Evolutionary conservation across 1,140 invertebrate genomes (phyloP).

Genomic region (Drosophila ogumai): DNA sequence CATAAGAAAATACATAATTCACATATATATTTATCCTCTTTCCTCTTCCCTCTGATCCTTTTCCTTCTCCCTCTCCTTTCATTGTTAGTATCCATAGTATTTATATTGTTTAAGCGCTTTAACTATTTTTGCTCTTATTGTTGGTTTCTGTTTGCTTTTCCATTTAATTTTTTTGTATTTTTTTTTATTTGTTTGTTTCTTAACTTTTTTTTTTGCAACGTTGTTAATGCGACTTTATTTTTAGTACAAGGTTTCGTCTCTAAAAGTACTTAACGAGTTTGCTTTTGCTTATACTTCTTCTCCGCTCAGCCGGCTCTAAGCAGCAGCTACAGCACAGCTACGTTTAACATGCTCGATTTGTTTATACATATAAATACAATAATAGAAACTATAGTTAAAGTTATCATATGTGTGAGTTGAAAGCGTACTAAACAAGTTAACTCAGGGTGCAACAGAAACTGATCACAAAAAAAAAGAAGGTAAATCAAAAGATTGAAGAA

Average conservation of each 20-base stretch:
- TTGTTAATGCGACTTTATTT: conserved; percentile 69
- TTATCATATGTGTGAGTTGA: conserved; percentile 54
- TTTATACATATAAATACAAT: conserved; percentile 83
- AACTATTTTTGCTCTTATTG: conserved; percentile 54
- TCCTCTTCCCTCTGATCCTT: conserved; percentile 13
- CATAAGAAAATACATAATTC: conserved; percentile 78
- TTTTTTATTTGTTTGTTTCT: conserved; percentile 20
- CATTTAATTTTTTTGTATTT: conserved; percentile 3
- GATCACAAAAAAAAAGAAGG: conserved; percentile 47
- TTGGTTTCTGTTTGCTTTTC: conserved; percentile 34
- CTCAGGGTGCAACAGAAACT: conserved; percentile 65
- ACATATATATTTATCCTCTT: conserved; percentile 60
- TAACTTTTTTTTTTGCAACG: conserved; percentile 38
- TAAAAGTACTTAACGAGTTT: conserved; percentile 83
- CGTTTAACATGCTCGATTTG: conserved; percentile 71
- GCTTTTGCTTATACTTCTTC: conserved; percentile 59
- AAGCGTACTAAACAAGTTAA: conserved; percentile 69
- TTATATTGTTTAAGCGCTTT: conserved; percentile 77
- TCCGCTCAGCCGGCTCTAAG: conserved; percentile 63
- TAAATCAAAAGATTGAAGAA: conserved; percentile 23
- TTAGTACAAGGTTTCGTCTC: conserved; percentile 69
- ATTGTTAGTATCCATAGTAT: conserved; percentile 68
- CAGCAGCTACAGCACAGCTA: conserved; percentile 50
- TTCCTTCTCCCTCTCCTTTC: conserved; percentile 13
- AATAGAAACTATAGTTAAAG: conserved; percentile 73